Base-by-base conservation (phyloP, 1,140 invertebrate species). In the Daktulosphaira vitifoliae region DNA sequence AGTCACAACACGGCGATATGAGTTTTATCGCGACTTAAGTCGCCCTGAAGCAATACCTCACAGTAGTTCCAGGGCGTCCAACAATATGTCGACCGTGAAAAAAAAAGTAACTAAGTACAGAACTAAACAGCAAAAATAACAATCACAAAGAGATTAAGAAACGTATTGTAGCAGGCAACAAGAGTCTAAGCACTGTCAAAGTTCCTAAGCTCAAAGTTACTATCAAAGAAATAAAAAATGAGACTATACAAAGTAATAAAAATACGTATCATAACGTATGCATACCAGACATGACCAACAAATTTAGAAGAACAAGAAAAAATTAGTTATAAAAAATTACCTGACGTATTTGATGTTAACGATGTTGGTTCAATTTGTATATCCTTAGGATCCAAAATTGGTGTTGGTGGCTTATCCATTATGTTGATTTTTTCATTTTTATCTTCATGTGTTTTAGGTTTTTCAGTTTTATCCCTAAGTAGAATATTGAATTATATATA, bases 401-500 rank as follows among this genome's bases (percentile, higher is more conserved):
- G 56, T 46, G 56, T 62, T 7, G 56, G 56, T 0, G 56, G 56
- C 46, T 62, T 62, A 62, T 62, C 56, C 56, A 62, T 62, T 8
- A 62, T 62, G 29, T 62, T 62, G 29, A 62, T 7, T 33, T 62
- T 62, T 62, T 62, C 53, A 11, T 44, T 42, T 46, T 62, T 62
- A 7, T 62, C 56, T 46, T 62, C 26, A 22, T 8, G 6, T 62
- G 13, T 4, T 46, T 62, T 62, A 18, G 42, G 15, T 8, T 46
- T 62, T 18, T 62, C 56, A 6, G 42, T 18, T 48, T 48, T 62
- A n/a, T 62, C 42, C 2, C 56, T 62, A 6, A 62, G 29, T 23
- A 16, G 29, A n/a, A n/a, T n/a, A n/a, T n/a, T 33, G 11, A 33
- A 33, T 33, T 33, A 33, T 33, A 6, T 33, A 33, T 33, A n/a